Conservation (phyloP, 2,888 invertebrate genomes). For the Drosophila nigricruria region DNA sequence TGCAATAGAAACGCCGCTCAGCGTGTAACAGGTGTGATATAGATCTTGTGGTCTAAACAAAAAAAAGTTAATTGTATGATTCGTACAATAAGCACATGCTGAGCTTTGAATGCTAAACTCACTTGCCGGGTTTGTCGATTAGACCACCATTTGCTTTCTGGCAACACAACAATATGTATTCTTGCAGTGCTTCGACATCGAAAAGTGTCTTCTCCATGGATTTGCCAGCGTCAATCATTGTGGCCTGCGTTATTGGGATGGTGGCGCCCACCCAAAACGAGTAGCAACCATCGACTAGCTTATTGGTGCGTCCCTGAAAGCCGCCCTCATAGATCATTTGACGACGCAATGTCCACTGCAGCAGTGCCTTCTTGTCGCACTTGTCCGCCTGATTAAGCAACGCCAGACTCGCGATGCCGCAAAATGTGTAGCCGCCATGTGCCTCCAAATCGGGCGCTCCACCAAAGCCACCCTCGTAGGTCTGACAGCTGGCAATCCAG, state of each 20-base stretch:
- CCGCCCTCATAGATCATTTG: constrained; percentile 98
- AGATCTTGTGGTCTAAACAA: constrained; percentile 91
- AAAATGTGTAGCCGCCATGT: constrained; percentile 99
- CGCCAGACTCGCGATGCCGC: constrained; percentile 95
- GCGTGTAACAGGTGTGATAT: constrained; percentile 98
- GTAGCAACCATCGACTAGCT: constrained; percentile 99
- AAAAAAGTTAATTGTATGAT: neutral
- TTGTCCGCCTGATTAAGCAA: constrained; percentile 87
- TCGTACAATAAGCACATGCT: neutral
- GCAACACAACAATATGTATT: constrained; percentile 97
- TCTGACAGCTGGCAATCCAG: constrained; percentile 98
- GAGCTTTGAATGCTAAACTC: constrained; percentile 82
- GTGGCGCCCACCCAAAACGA: constrained; percentile 99
- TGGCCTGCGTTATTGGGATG: constrained; percentile 93
- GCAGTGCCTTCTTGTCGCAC: constrained; percentile 87
- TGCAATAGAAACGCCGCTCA: constrained; percentile 97
- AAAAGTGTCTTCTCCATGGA: constrained; percentile 87
- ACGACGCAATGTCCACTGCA: constrained; percentile 94
- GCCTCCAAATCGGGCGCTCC: constrained; percentile 98
- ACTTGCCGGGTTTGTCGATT: constrained; percentile 98
- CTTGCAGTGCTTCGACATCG: constrained; percentile 95
- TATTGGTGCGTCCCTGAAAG: constrained; percentile 98
- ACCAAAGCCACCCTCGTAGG: constrained; percentile 99
- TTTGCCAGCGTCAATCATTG: constrained; percentile 86
- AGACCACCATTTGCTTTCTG: constrained; percentile 95